Conservation (phyloP, 2,797 vertebrate genomes). For the Buphagus erythrorhynchus region DNA sequence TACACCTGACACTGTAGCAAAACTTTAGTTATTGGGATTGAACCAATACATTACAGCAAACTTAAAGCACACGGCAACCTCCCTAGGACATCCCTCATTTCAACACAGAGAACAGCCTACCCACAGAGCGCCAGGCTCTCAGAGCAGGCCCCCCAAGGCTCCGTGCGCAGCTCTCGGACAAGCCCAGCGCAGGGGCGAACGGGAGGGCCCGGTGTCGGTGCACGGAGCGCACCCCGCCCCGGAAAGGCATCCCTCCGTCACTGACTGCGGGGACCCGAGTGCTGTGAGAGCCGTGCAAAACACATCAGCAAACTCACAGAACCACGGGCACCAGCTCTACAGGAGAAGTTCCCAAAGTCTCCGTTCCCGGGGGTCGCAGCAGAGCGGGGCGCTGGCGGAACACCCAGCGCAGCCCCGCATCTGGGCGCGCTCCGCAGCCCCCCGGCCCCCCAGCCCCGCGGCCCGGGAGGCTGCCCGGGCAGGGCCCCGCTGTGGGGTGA, state of each 20-base stretch:
- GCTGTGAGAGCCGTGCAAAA: accelerated
- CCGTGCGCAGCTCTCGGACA: accelerated
- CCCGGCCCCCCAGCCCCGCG: background rate
- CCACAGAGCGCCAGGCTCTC: background rate
- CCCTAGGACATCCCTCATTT: background rate
- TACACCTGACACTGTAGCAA: background rate
- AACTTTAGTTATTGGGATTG: background rate
- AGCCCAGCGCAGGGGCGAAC: accelerated
- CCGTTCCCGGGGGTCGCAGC: accelerated
- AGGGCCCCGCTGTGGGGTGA: background rate
- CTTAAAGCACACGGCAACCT: too few species aligned
- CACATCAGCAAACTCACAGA: accelerated
- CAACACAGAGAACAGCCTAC: accelerated
- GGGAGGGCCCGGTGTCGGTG: background rate
- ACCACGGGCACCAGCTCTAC: accelerated
- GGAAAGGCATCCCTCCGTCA: background rate
- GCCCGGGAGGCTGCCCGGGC: background rate
- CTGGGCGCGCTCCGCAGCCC: background rate
- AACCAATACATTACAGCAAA: accelerated
- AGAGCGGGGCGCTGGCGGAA: background rate
- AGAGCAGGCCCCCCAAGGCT: background rate
- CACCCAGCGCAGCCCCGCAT: background rate
- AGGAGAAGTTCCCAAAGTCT: accelerated
- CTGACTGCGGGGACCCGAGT: background rate
- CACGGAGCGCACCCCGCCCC: background rate